Evolutionary conservation across 1,140 invertebrate species (phyloP).

Genomic region (Drosophila willistoni): DNA sequence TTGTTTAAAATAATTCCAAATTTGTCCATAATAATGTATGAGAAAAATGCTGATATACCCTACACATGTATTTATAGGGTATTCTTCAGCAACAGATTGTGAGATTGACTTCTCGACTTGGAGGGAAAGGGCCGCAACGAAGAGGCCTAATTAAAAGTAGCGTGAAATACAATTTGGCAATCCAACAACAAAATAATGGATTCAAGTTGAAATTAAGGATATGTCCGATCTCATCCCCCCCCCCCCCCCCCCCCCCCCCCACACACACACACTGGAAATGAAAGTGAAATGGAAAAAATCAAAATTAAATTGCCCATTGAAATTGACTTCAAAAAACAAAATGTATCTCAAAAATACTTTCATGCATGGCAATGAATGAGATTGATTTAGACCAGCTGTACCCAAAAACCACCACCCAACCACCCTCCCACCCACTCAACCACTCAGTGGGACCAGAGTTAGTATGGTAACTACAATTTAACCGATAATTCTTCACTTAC

Average conservation of each 20-base stretch:
- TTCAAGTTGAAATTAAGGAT: constrained; percentile 26
- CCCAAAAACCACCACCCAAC: no score
- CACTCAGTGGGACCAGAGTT: no score
- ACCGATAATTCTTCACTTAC: constrained; percentile 2
- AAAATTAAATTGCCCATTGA: constrained; percentile 17
- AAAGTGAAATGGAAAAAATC: constrained; percentile 22
- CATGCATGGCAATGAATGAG: constrained; percentile 40
- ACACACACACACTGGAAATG: no score
- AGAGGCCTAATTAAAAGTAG: constrained; percentile 69
- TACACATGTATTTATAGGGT: not conserved
- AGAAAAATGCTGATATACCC: not conserved
- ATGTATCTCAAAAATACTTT: constrained; percentile 12
- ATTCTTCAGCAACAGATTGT: constrained; percentile 13
- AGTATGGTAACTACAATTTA: not conserved
- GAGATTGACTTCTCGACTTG: constrained; percentile 27
- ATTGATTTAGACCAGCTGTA: constrained; percentile 5
- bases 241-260: not conserved
- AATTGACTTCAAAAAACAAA: not conserved
- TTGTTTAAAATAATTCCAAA: no score
- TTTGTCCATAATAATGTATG: no score
- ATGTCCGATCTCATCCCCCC: not conserved
- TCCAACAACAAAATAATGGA: constrained; percentile 43
- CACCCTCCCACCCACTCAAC: no score
- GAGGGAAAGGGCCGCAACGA: constrained; percentile 19
- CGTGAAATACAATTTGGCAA: constrained; percentile 68